Conservation (phyloP, 2,797 vertebrate species). For the Harpagifer antarcticus region DNA sequence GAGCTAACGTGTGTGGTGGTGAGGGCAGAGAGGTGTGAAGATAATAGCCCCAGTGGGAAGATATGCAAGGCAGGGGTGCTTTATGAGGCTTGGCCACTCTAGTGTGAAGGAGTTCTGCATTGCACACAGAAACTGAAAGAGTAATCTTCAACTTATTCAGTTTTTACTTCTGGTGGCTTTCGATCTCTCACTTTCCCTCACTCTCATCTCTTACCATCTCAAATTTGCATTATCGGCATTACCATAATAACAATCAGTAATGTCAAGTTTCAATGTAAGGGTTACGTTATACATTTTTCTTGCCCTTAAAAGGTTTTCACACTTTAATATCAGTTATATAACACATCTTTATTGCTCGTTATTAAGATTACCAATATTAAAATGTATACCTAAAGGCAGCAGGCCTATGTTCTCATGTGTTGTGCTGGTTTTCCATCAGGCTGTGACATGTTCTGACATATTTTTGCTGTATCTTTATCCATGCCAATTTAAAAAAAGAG, state of each 20-base stretch:
- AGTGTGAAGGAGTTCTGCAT: conserved; percentile 78
- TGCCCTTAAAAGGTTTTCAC: neutral
- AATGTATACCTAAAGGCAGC: neutral
- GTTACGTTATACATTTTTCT: neutral
- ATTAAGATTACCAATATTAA: neutral
- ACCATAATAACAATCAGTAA: neutral
- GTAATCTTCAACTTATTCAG: conserved; percentile 63
- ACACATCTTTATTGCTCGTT: neutral
- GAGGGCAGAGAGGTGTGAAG: conserved; percentile 80
- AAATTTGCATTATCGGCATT: neutral
- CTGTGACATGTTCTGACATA: too few species aligned
- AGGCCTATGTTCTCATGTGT: neutral
- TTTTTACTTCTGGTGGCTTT: conserved; percentile 41
- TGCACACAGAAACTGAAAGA: conserved; percentile 60
- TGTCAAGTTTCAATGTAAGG: neutral
- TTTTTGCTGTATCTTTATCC: too few species aligned
- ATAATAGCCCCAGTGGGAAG: conserved; percentile 82
- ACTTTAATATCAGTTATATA: neutral
- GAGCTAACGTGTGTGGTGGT: conserved; percentile 59
- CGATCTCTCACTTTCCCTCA: neutral
- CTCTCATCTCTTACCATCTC: neutral
- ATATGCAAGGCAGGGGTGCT: conserved; percentile 77
- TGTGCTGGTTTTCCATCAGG: neutral
- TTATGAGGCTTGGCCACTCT: conserved; percentile 76
- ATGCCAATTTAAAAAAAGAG: neutral